Conservation (phyloP, 2,113 vertebrate genomes). For the Centrocercus urophasianus region DNA sequence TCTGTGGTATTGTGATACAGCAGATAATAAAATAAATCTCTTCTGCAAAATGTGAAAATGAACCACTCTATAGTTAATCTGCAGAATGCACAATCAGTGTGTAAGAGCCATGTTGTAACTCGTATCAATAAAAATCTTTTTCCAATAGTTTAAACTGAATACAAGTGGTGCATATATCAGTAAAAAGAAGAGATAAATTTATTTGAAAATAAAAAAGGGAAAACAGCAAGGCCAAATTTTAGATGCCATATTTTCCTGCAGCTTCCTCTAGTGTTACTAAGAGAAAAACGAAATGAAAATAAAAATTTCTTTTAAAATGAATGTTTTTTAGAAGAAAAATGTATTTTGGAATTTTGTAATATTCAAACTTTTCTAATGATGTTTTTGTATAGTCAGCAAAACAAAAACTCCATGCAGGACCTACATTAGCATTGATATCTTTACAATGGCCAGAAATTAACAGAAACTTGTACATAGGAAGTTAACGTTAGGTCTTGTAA, state of each 20-base stretch:
- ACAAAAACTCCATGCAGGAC: not conserved
- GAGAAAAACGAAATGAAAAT: not conserved
- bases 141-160: not conserved
- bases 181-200: not conserved
- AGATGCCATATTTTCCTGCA: conserved; percentile 1
- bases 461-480: not conserved
- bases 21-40: not conserved
- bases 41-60: not conserved
- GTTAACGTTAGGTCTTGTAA: not conserved
- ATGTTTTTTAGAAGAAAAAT: conserved; percentile 20
- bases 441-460: not conserved
- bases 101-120: not conserved
- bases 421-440: not conserved
- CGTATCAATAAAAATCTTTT: not conserved
- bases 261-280: not conserved
- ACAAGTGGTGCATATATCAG: not conserved
- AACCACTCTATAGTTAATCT: not conserved
- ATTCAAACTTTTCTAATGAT: not conserved
- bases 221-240: conserved; percentile 2
- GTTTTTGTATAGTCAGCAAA: conserved; percentile 4
- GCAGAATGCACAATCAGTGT: not conserved
- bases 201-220: not conserved
- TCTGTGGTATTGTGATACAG: not conserved
- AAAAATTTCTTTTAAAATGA: not conserved
- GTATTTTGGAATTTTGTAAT: conserved; percentile 48